Conservation (phyloP, 1,140 invertebrate species). For the Bombus breviceps region DNA sequence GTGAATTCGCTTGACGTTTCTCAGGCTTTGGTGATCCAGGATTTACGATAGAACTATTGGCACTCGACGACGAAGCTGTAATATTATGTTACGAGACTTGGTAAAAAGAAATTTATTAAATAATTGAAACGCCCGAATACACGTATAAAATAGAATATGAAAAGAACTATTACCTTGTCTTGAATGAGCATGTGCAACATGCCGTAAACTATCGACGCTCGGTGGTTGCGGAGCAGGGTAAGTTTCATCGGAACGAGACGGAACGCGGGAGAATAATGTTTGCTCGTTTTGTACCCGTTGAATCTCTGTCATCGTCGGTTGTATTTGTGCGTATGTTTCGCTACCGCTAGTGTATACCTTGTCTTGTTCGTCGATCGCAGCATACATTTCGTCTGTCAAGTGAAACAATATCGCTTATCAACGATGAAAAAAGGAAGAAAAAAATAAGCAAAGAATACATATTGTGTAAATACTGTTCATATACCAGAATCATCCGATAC, state of each 20-base stretch:
- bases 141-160: neutral
- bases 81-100: neutral
- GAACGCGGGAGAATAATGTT: constrained; percentile 71
- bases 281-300: constrained; percentile 82
- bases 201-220: constrained; percentile 85
- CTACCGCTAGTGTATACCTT: constrained; percentile 91
- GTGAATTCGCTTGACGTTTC: constrained; percentile 93
- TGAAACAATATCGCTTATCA: constrained; percentile 36
- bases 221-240: constrained; percentile 83
- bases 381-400: constrained; percentile 92
- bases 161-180: constrained; percentile 84
- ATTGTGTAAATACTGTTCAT: neutral
- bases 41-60: constrained; percentile 88
- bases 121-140: neutral
- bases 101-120: neutral
- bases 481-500: constrained; percentile 93
- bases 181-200: constrained; percentile 87
- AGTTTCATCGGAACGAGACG: constrained; percentile 69
- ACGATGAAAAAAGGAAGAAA: neutral
- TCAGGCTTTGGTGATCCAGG: constrained; percentile 92
- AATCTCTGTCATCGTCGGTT: constrained; percentile 84
- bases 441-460: neutral
- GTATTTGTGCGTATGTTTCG: constrained; percentile 94
- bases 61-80: constrained; percentile 89
- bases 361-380: constrained; percentile 92